These are phyloP conservation scores for Catharus fuscescens DNA, from an alignment of 2,113 vertebrate genomes.

Conservation along the genomic window DNA sequence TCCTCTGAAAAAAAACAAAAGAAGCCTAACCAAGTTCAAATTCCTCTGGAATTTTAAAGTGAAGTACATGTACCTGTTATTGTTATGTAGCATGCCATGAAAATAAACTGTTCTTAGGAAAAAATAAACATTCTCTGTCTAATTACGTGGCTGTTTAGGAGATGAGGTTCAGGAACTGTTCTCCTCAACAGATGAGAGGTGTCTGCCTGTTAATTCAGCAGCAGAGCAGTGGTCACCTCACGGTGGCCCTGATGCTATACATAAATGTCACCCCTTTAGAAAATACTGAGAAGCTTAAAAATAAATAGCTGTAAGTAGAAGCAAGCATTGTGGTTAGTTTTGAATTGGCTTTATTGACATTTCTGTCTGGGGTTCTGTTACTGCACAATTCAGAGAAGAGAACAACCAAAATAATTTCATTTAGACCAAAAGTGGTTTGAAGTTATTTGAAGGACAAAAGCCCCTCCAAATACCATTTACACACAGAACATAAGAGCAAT, in stretches of 20 bases:
- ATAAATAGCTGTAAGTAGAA: conserved; percentile 11
- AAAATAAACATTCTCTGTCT: neutral
- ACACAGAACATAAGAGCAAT: neutral
- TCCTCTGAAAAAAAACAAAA: neutral
- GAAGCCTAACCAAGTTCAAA: neutral
- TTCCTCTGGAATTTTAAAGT: neutral
- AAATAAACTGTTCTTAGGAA: neutral
- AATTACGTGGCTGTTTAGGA: neutral
- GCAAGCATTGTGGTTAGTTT: neutral
- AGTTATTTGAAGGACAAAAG: neutral
- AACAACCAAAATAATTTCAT: neutral
- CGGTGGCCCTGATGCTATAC: neutral
- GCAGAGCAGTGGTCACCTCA: neutral
- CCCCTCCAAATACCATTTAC: neutral
- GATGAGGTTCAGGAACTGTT: neutral
- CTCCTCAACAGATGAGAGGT: neutral
- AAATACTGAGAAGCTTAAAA: neutral
- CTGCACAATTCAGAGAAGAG: neutral
- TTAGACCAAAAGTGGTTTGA: neutral
- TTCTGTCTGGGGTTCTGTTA: neutral
- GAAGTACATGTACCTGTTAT: neutral
- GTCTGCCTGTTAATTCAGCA: neutral
- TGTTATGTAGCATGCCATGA: neutral
- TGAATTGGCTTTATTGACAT: neutral
- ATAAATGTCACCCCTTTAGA: neutral